Base-by-base conservation (phyloP, 2,113 vertebrate genomes). In the Romanogobio albipinnatus region DNA sequence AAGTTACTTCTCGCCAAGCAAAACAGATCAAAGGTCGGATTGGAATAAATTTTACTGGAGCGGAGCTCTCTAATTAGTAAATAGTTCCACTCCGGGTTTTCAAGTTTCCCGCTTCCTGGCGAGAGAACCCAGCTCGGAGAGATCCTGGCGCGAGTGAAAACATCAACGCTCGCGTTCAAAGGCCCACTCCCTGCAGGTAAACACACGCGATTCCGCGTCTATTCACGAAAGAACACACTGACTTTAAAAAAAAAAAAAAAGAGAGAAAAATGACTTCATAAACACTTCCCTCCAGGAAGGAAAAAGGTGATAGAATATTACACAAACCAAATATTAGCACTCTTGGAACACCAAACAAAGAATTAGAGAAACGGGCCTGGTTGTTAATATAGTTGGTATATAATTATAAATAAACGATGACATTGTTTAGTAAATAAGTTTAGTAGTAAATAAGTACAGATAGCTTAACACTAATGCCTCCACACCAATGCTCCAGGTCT, bases 81-180 rank as follows among this genome's bases (percentile, higher is more conserved):
- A 7, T 5, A n/a, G 0, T 3, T 43, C 76, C 76, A 59, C 29
- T 78, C 51, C 10, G 53, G 5, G 51, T 61, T 59, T 78, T 78
- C 8, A 36, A 4, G 36, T 61, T 14, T 58, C 19, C 19, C 22
- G 4, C 29, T 53, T 14, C 24, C 26, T 53, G 9, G 74, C 13
- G 73, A 56, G 26, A 10, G 75, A 56, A 76, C 36, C 29, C 71
- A 26, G 71, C 22, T 6, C 10, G 15, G n/a, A 33, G n/a, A 75
- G n/a, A 75, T 75, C 29, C 66, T 76, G 73, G 74, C 24, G 74
- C 74, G 45, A 76, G 14, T 76, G 6, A 77, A 77, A 29, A 53
- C 75, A 51, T 39, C 36, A 58, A 77, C 2, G 26, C 43, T 19
- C 4, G 59, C 17, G 43, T 33, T 47, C 11, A 73, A 73, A 73